These are phyloP conservation scores for Onthophagus taurus DNA, from an alignment of 1,140 invertebrate genomes.

Conservation along the genomic window DNA sequence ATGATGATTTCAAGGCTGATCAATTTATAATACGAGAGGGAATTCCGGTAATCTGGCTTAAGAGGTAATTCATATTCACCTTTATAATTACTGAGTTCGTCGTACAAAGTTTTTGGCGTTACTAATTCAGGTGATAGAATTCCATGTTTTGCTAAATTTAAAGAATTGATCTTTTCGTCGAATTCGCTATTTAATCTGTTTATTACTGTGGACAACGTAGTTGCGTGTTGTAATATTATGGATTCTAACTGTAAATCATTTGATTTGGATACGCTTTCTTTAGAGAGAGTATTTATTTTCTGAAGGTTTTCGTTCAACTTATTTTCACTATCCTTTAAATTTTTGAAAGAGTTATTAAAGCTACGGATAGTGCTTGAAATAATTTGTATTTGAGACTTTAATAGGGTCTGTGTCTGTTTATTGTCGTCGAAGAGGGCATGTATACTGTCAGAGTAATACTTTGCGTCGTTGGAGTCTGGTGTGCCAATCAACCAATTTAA, in stretches of 20 bases:
- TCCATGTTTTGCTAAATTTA: slow-evolving; percentile 1
- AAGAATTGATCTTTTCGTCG: slow-evolving; percentile 3
- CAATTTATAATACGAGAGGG: slow-evolving; percentile 2
- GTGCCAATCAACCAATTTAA: slow-evolving; percentile 34
- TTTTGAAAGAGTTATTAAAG: slow-evolving; percentile 15
- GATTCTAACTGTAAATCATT: slow-evolving; percentile 1
- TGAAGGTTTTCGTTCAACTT: slow-evolving; percentile 1
- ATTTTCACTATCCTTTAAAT: background rate
- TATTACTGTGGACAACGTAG: background rate
- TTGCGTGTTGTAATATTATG: slow-evolving; percentile 4
- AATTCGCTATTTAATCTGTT: slow-evolving; percentile 3
- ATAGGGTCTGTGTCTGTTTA: slow-evolving; percentile 18
- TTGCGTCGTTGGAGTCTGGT: slow-evolving; percentile 25
- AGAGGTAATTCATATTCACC: slow-evolving; percentile 1
- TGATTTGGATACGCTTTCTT: background rate
- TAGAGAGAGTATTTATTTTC: background rate
- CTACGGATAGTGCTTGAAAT: slow-evolving; percentile 18
- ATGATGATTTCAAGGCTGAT: background rate
- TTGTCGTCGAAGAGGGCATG: slow-evolving; percentile 15
- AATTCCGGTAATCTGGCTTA: background rate
- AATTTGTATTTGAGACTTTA: slow-evolving; percentile 20
- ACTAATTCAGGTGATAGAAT: background rate
- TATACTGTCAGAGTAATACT: slow-evolving; percentile 26
- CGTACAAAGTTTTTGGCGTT: background rate
- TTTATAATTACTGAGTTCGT: background rate